phyloP scores from a whole-genome alignment of 2,797 vertebrate species.

The Molossus molossus region DNA sequence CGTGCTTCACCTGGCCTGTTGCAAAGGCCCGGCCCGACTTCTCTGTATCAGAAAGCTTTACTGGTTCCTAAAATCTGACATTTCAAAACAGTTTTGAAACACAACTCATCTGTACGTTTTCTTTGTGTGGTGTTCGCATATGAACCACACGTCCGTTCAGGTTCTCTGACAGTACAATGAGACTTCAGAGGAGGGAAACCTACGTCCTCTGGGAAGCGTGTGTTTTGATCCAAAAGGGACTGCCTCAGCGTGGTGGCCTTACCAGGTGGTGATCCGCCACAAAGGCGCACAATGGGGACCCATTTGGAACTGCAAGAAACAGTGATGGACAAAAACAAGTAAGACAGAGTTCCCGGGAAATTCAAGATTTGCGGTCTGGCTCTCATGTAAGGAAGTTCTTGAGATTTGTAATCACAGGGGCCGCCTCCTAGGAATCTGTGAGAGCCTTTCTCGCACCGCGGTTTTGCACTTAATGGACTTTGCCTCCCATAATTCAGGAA shows the following conservation, averaged over 20 bases:
- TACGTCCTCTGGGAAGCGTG: rapidly evolving
- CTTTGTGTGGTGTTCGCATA: rapidly evolving
- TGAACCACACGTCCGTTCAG: rapidly evolving
- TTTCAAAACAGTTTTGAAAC: neutral
- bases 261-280: neutral
- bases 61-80: neutral
- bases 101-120: neutral
- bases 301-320: neutral
- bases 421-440: conserved; percentile 69
- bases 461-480: neutral
- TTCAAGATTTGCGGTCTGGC: neutral
- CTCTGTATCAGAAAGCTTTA: neutral
- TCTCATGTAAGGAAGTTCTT: neutral
- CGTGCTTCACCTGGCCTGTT: rapidly evolving
- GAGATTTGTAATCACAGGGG: neutral
- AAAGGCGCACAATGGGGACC: neutral
- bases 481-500: conserved; percentile 24
- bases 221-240: neutral
- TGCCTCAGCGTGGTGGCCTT: rapidly evolving
- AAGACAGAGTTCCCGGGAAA: conserved; percentile 51
- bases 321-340: neutral
- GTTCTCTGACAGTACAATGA: neutral
- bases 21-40: rapidly evolving
- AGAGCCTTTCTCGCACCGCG: neutral
- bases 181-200: neutral